phyloP scores from a whole-genome alignment of 2,888 invertebrate species.

The Agapostemon virescens region DNA sequence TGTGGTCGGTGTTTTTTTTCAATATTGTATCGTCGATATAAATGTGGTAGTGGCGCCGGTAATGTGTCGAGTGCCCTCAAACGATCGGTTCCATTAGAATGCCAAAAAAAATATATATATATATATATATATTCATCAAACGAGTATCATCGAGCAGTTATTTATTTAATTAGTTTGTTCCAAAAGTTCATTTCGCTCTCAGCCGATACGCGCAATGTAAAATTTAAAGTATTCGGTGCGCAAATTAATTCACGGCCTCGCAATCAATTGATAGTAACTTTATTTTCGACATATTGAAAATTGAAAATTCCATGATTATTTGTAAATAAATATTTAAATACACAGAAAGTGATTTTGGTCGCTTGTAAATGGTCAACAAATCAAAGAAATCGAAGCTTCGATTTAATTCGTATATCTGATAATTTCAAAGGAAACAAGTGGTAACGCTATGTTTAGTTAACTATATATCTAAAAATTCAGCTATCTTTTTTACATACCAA shows the following conservation, averaged over 20 bases:
- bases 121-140: too few species aligned
- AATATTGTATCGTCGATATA: constrained; percentile 79
- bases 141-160: background rate
- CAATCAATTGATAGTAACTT: background rate
- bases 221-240: background rate
- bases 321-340: background rate
- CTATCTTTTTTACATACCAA: too few species aligned
- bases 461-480: too few species aligned
- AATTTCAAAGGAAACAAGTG: background rate
- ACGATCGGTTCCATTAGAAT: background rate
- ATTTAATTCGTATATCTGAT: background rate
- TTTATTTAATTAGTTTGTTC: background rate
- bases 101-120: background rate
- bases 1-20: constrained; percentile 80
- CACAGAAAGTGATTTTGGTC: background rate
- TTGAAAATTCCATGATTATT: background rate
- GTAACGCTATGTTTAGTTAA: too few species aligned
- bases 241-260: background rate
- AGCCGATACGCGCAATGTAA: background rate
- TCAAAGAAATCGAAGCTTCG: background rate
- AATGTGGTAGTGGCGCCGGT: constrained; percentile 77
- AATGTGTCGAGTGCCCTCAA: constrained; percentile 46
- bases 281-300: background rate
- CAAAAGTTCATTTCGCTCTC: background rate
- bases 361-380: background rate